Percentiles rank a stretch among this genome's conserved stretches.
Conservation (phyloP, 2,797 vertebrate species). For the Crypturellus tataupa region DNA sequence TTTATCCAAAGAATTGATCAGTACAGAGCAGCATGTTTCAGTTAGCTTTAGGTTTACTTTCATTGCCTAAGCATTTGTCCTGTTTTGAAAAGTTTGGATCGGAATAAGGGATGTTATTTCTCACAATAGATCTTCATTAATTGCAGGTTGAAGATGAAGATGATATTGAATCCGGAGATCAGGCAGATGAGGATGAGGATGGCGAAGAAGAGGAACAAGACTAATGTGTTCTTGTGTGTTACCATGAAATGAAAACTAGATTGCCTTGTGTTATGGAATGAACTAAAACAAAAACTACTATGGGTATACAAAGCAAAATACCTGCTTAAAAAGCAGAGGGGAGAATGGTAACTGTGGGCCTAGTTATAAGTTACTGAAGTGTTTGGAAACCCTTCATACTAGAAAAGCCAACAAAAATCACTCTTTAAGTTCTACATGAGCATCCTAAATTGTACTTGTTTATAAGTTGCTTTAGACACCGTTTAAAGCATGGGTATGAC, state of each 20-base stretch:
- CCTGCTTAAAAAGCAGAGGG: constrained; percentile 53
- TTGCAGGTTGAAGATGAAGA: constrained; percentile 94
- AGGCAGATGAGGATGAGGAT: constrained; percentile 88
- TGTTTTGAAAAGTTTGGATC: not conserved
- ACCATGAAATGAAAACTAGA: not conserved
- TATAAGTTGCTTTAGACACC: constrained; percentile 50
- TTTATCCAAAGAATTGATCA: not conserved
- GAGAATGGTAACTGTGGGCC: constrained; percentile 46
- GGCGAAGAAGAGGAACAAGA: constrained; percentile 79
- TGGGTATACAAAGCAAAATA: constrained; percentile 61
- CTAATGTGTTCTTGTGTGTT: constrained; percentile 35
- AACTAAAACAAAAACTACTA: not conserved
- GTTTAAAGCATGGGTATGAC: constrained; percentile 64
- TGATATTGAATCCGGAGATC: constrained; percentile 91
- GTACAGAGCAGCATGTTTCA: not conserved
- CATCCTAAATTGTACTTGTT: constrained; percentile 59
- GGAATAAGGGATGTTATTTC: not conserved
- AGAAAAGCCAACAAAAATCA: constrained; percentile 48
- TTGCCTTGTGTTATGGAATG: not conserved
- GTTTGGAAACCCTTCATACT: constrained; percentile 54
- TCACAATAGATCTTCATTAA: not conserved
- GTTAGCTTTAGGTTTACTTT: not conserved
- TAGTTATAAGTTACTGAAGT: constrained; percentile 68
- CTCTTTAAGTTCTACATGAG: constrained; percentile 64
- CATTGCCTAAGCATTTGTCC: not conserved